A percentile compares a stretch with the other conserved stretches of the same genome.
Evolutionary conservation across 2,113 vertebrate genomes (phyloP).

Genomic region (Neodon shergylaensis): DNA sequence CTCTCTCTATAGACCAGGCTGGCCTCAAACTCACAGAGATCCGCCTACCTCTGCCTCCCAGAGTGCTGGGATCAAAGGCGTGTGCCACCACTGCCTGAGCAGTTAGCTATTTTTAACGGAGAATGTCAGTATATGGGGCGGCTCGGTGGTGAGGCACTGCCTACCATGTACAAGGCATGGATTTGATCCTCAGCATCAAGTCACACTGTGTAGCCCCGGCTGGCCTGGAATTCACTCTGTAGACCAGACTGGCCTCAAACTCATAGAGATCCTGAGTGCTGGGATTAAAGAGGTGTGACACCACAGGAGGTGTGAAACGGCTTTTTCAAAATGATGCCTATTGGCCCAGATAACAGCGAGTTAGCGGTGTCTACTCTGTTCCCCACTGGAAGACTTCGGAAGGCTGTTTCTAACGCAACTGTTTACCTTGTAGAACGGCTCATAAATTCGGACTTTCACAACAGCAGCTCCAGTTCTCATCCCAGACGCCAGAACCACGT

Average conservation of each 20-base stretch:
- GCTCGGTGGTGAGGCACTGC: neutral
- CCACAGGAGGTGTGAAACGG: neutral
- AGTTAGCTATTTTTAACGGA: neutral
- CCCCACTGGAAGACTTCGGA: neutral
- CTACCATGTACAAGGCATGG: neutral
- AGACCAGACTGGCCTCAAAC: neutral
- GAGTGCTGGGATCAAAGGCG: too few species aligned
- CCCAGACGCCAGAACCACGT: constrained; percentile 84
- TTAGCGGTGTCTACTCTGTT: constrained; percentile 6
- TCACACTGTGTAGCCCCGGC: neutral
- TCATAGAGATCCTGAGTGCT: neutral
- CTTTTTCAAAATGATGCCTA: constrained; percentile 47
- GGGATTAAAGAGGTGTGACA: neutral
- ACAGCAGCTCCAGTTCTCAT: constrained; percentile 81
- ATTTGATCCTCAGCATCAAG: neutral
- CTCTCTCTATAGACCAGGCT: too few species aligned
- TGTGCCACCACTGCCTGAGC: too few species aligned
- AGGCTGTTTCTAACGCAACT: neutral
- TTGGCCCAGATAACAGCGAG: constrained; percentile 6
- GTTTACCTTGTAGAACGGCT: constrained; percentile 84
- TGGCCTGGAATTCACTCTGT: neutral
- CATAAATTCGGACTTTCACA: constrained; percentile 81
- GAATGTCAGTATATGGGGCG: neutral
- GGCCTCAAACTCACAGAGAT: too few species aligned
- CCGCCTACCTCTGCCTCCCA: too few species aligned